These are phyloP conservation scores for Malacosoma neustria DNA, from an alignment of 2,888 invertebrate genomes.

Conservation along the genomic window DNA sequence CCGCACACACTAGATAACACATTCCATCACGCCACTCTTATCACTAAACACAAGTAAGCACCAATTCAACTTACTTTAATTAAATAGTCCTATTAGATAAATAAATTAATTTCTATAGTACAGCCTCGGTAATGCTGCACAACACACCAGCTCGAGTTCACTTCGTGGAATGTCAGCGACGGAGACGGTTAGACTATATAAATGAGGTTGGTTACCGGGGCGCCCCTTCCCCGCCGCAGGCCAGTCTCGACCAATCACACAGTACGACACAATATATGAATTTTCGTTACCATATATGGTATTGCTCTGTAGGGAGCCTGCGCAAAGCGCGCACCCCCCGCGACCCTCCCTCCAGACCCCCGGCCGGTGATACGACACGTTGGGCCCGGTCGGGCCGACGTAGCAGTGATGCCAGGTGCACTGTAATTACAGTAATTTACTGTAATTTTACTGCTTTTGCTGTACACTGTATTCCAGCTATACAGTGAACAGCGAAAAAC, in stretches of 20 bases:
- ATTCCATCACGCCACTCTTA: conserved; percentile 32
- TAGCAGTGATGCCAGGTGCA: too few species aligned
- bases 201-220: conserved; percentile 70
- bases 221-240: conserved; percentile 68
- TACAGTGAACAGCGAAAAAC: too few species aligned
- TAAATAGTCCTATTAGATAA: conserved; percentile 72
- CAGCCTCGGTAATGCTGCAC: conserved; percentile 68
- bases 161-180: conserved; percentile 68
- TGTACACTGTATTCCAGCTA: too few species aligned
- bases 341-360: conserved; percentile 25
- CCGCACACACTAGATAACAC: conserved; percentile 59
- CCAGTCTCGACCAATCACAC: conserved; percentile 77
- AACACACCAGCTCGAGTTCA: conserved; percentile 65
- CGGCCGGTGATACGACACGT: too few species aligned
- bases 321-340: conserved; percentile 40
- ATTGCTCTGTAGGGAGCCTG: conserved; percentile 75
- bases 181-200: conserved; percentile 70
- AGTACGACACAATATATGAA: conserved; percentile 69
- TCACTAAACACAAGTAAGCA: conserved; percentile 38
- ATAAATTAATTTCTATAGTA: conserved; percentile 71
- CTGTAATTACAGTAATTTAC: too few species aligned
- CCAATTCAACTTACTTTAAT: conserved; percentile 64
- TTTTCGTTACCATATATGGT: conserved; percentile 65
- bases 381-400: too few species aligned
- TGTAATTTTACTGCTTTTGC: too few species aligned